Percentiles rank a stretch among this genome's conserved stretches.
Evolutionary conservation across 1,140 invertebrate species (phyloP).

Genomic region (Hycleus cichorii): DNA sequence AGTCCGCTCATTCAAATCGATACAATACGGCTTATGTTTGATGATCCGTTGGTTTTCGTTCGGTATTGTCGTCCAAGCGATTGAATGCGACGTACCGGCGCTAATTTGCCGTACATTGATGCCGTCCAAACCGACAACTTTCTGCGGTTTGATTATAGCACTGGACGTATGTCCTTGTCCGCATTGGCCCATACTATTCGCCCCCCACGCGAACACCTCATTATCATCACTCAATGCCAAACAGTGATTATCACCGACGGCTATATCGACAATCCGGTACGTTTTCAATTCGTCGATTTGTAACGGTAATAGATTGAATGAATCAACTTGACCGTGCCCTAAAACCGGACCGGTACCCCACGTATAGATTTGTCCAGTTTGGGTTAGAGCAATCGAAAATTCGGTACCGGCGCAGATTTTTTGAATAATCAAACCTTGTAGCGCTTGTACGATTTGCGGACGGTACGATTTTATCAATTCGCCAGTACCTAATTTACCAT

Average conservation of each 20-base stretch:
- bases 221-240: constrained; percentile 52
- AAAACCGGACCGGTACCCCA: constrained; percentile 58
- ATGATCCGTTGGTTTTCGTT: constrained; percentile 48
- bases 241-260: constrained; percentile 54
- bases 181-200: constrained; percentile 65
- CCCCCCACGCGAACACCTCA: constrained; percentile 55
- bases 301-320: constrained; percentile 47
- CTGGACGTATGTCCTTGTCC: constrained; percentile 60
- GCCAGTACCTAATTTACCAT: constrained; percentile 56
- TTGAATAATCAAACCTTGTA: constrained; percentile 52
- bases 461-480: constrained; percentile 50
- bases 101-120: constrained; percentile 56
- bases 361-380: constrained; percentile 51
- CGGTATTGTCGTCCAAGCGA: constrained; percentile 60
- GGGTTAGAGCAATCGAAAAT: constrained; percentile 55
- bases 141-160: constrained; percentile 52
- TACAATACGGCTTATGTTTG: constrained; percentile 54
- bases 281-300: constrained; percentile 40
- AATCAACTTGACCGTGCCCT: constrained; percentile 51
- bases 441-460: constrained; percentile 56
- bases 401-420: constrained; percentile 54
- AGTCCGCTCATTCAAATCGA: constrained; percentile 56
- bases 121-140: constrained; percentile 54
- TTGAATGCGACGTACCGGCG: constrained; percentile 59
- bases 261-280: constrained; percentile 42